Evolutionary conservation across 2,113 vertebrate genomes (phyloP).

Genomic region (Serinus canaria): DNA sequence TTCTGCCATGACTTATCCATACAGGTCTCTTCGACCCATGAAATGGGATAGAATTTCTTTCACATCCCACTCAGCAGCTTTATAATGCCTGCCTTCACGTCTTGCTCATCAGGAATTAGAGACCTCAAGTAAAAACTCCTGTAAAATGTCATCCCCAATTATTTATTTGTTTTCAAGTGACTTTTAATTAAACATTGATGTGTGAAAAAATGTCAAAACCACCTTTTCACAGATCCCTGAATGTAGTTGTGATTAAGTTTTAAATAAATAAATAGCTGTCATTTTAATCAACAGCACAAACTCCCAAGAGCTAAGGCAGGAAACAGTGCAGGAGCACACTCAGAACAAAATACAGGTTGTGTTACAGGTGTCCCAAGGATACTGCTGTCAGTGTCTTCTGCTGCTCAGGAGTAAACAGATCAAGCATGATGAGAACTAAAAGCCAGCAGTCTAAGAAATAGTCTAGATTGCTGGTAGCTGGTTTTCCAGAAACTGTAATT

Average conservation of each 20-base stretch:
- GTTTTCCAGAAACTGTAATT: not conserved
- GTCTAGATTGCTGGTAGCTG: not conserved
- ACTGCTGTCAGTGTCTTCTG: not conserved
- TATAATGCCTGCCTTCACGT: not conserved
- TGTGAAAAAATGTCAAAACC: conserved; percentile 40
- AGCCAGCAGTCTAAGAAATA: not conserved
- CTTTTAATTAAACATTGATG: conserved; percentile 50
- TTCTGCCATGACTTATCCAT: not conserved
- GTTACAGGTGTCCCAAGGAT: not conserved
- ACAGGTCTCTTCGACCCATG: not conserved
- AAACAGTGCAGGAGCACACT: not conserved
- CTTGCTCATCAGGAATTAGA: not conserved
- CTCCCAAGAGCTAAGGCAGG: not conserved
- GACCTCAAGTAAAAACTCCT: not conserved
- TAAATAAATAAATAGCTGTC: not conserved
- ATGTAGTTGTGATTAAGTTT: not conserved
- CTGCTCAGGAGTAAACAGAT: not conserved
- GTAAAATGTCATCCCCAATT: conserved; percentile 23
- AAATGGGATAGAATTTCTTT: conserved; percentile 1
- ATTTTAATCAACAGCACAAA: not conserved
- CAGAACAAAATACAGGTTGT: not conserved
- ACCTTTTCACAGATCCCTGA: not conserved
- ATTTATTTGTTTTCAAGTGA: conserved; percentile 38
- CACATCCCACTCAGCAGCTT: not conserved
- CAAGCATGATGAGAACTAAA: not conserved